A percentile compares a stretch with the other conserved stretches of the same genome.
Evolutionary conservation across 2,797 vertebrate genomes (phyloP).

Genomic region (Dryobates pubescens): DNA sequence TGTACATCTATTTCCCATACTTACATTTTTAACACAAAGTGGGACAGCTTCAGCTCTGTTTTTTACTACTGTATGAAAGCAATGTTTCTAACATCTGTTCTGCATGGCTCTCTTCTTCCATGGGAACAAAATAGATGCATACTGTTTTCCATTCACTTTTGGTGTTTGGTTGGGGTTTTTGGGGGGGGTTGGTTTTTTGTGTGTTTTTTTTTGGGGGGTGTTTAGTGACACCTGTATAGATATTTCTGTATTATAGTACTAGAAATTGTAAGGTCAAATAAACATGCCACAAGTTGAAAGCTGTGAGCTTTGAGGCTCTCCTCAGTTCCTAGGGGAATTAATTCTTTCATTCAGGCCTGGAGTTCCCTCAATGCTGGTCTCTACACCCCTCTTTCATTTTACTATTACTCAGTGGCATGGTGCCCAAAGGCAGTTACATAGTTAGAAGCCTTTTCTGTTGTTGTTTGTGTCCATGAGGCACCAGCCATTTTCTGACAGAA

Average conservation of each 20-base stretch:
- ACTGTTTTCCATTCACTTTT: fast-evolving
- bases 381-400: not conserved
- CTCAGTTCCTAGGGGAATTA: not conserved
- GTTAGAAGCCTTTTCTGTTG: not conserved
- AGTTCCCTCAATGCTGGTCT: not conserved
- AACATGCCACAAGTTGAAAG: not conserved
- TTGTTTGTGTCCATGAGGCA: not conserved
- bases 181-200: not conserved
- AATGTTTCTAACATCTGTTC: not conserved
- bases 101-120: fast-evolving
- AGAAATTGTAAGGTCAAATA: not conserved
- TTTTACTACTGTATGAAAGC: not conserved
- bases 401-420: not conserved
- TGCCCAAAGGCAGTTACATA: not conserved
- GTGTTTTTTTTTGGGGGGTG: no score
- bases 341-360: not conserved
- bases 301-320: not conserved
- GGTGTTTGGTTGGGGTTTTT: not conserved
- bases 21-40: not conserved
- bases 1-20: not conserved
- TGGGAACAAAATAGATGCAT: not conserved
- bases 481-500: not conserved
- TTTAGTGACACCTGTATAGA: not conserved
- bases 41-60: not conserved
- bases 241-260: not conserved